Conservation (phyloP, 2,888 invertebrate species). For the Lordiphosa andalusiaca region DNA sequence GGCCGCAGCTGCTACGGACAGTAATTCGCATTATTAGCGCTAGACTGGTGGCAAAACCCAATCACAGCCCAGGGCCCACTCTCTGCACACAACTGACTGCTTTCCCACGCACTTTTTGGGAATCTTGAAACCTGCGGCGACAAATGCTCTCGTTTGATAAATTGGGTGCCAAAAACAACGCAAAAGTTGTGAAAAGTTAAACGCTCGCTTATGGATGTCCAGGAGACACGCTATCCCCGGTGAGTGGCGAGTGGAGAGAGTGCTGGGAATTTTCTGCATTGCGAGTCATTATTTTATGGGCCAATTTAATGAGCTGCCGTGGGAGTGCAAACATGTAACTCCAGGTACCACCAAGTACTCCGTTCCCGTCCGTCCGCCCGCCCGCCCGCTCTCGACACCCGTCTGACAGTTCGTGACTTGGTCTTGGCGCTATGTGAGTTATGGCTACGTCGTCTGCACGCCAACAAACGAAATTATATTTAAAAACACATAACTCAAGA, state of each 20-base stretch:
- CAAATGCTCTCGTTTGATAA: slow-evolving; percentile 57
- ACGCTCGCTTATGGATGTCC: slow-evolving; percentile 60
- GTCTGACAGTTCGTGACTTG: slow-evolving; percentile 70
- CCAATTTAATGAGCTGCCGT: slow-evolving; percentile 70
- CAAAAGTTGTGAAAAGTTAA: slow-evolving; percentile 70
- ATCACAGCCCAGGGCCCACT: slow-evolving; percentile 25
- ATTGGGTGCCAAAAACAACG: slow-evolving; percentile 75
- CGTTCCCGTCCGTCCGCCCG: background rate
- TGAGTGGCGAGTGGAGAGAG: background rate
- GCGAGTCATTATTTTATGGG: slow-evolving; percentile 61
- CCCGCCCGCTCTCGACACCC: slow-evolving; percentile 4
- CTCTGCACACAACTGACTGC: slow-evolving; percentile 19
- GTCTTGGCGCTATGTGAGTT: slow-evolving; percentile 73
- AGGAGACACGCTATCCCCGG: slow-evolving; percentile 62
- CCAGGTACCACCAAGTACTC: slow-evolving; percentile 32
- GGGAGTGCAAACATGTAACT: slow-evolving; percentile 63
- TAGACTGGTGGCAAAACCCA: slow-evolving; percentile 50
- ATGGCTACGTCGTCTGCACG: slow-evolving; percentile 69
- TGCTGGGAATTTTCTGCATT: slow-evolving; percentile 16
- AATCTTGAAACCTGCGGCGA: slow-evolving; percentile 46
- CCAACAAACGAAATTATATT: slow-evolving; percentile 79
- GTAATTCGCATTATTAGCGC: slow-evolving; percentile 73
- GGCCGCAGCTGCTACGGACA: slow-evolving; percentile 47
- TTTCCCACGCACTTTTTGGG: slow-evolving; percentile 73
- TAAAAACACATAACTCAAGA: slow-evolving; percentile 80